Base-by-base conservation (phyloP, 2,113 vertebrate genomes). In the Piprites chloris region DNA sequence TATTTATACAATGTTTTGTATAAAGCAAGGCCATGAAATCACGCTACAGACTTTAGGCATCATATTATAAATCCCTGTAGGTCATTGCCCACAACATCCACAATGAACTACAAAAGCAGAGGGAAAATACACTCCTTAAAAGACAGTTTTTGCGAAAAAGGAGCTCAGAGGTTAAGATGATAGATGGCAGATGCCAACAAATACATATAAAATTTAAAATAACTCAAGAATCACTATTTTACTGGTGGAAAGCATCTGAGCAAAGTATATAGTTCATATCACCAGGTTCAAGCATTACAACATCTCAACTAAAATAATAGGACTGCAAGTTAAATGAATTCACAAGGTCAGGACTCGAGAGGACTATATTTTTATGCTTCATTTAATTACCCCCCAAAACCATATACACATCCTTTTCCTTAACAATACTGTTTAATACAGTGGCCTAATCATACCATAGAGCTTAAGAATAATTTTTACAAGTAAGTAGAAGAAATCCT, bases 31-130 rank as follows among this genome's bases (percentile, higher is more conserved):
- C 23, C 49, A 62, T 28, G 10, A 91, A 84, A 90, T 52, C 32
- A 82, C 56, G 24, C 68, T 74, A 67, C 11, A 65, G 47, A 61
- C 22, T 67, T 69, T 18, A 55, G 11, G 13, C 9, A 55, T 7
- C 32, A 91, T n/a, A 22, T 26, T 56, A 41, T 5, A 82, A 89
- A 72, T 12, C 14, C 13, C 37, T 46, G 32, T n/a, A 37, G 23
- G 24, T 75, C 69, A 35, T 5, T 7, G 50, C 14, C 26, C 14
- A 17, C 14, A 35, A 3, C 5, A 90, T 15, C 33, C 52, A 78
- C 32, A 68, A 59, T 0, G 0, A 33, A 59, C 33, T 59, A 42
- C 0, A 0, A 22, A 78, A 78, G 26, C 3, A 71, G 35, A 69
- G 13, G 14, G 14, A 28, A 27, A 83, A 71, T 13, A 35, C 6